Conservation (phyloP, 2,113 vertebrate genomes). For the Saimiri boliviensis region DNA sequence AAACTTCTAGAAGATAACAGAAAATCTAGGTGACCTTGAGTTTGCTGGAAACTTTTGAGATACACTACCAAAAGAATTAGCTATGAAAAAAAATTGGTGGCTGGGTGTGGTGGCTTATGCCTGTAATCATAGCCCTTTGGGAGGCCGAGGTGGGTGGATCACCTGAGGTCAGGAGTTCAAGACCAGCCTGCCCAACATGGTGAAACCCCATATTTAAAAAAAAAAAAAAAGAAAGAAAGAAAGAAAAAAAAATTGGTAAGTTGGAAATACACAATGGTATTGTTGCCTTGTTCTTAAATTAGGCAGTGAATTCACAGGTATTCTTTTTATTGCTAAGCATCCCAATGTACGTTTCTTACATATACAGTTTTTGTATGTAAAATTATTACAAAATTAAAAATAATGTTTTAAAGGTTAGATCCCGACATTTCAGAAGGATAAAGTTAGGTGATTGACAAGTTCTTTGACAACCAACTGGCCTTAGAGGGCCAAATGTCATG, state of each 20-base stretch:
- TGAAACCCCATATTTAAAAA: too few species aligned
- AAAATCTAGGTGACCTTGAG: neutral
- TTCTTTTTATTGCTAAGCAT: neutral
- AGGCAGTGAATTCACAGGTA: neutral
- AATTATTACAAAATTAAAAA: neutral
- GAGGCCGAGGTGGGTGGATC: too few species aligned
- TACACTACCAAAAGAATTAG: neutral
- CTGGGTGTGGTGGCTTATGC: too few species aligned
- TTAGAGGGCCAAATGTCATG: neutral
- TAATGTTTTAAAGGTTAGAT: neutral
- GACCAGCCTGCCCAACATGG: too few species aligned
- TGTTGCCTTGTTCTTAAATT: neutral
- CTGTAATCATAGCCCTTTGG: too few species aligned
- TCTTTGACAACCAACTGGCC: neutral
- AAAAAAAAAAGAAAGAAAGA: too few species aligned
- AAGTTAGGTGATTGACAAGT: neutral
- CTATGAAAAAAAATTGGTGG: neutral
- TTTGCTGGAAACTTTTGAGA: neutral
- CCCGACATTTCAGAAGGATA: slow-evolving; percentile 12
- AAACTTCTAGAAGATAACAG: neutral
- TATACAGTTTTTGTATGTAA: neutral
- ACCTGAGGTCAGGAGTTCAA: too few species aligned
- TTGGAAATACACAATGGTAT: neutral
- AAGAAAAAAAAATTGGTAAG: neutral
- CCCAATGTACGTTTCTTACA: neutral